phyloP scores from a whole-genome alignment of 1,140 invertebrate genomes.

The Euura saliciscinereae region DNA sequence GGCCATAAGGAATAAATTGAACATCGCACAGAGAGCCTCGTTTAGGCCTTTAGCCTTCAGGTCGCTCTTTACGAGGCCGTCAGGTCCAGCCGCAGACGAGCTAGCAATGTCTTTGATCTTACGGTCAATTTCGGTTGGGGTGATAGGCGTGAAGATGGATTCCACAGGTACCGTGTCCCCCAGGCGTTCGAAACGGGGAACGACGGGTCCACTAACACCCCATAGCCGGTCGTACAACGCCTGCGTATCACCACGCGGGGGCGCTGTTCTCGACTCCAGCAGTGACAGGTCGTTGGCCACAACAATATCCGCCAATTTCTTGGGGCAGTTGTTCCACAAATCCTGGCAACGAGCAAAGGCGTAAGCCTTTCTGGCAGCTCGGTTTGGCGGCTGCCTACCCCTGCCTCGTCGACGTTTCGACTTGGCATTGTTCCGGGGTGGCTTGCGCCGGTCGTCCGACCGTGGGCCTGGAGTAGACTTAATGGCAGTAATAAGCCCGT shows the following conservation, averaged over 20 bases:
- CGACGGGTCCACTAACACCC: background rate
- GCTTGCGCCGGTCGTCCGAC: too few relatives aligned
- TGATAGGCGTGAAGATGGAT: background rate
- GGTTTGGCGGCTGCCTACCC: background rate
- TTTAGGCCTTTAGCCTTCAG: background rate
- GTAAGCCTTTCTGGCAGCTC: background rate
- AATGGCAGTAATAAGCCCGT: background rate
- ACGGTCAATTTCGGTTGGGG: slow-evolving; percentile 6
- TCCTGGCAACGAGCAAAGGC: background rate
- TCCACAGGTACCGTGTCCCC: background rate
- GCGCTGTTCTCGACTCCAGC: background rate
- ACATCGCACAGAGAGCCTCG: background rate
- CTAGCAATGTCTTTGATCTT: background rate
- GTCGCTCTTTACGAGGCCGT: background rate
- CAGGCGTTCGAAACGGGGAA: background rate
- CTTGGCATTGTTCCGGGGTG: background rate
- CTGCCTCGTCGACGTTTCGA: too few relatives aligned
- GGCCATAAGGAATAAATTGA: background rate
- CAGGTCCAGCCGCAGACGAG: slow-evolving; percentile 9
- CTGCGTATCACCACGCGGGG: background rate
- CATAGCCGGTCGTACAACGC: background rate
- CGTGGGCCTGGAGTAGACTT: too few relatives aligned
- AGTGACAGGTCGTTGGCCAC: background rate
- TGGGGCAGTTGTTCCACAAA: background rate
- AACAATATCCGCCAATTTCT: background rate